phyloP scores from a whole-genome alignment of 2,113 vertebrate species.

The Tupaia tana region DNA sequence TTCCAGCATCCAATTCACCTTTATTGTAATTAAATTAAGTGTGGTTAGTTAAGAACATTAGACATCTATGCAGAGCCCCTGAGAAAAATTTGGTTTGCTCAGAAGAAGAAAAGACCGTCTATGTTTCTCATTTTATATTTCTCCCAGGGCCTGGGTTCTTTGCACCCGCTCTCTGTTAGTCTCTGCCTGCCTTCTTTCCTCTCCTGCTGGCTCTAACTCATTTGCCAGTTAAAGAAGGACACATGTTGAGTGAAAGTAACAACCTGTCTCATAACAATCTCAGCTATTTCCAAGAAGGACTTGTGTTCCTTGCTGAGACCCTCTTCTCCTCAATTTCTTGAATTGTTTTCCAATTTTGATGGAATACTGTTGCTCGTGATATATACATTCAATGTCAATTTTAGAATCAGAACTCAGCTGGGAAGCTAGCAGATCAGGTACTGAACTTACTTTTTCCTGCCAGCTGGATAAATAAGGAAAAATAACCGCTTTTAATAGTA shows the following conservation, averaged over 20 bases:
- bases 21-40: constrained; percentile 82
- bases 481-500: background rate
- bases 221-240: constrained; percentile 60
- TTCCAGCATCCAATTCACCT: constrained; percentile 72
- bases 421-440: background rate
- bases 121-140: background rate
- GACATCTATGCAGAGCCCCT: constrained; percentile 54
- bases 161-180: no score
- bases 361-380: constrained; percentile 24
- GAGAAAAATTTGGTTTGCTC: constrained; percentile 42
- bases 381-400: constrained; percentile 38
- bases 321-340: constrained; percentile 26
- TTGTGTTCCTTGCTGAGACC: constrained; percentile 47
- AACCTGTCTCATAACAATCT: constrained; percentile 57
- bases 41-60: constrained; percentile 74
- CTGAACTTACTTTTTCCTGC: constrained; percentile 3
- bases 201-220: constrained; percentile 46
- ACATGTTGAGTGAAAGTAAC: constrained; percentile 54
- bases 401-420: constrained; percentile 48
- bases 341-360: constrained; percentile 62
- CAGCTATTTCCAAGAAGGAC: constrained; percentile 42
- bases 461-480: background rate
- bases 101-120: background rate
- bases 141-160: background rate
- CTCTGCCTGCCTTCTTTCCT: background rate